Evolutionary conservation across 1,140 invertebrate species (phyloP).

Genomic region (Cyrtorhinus lividipennis): DNA sequence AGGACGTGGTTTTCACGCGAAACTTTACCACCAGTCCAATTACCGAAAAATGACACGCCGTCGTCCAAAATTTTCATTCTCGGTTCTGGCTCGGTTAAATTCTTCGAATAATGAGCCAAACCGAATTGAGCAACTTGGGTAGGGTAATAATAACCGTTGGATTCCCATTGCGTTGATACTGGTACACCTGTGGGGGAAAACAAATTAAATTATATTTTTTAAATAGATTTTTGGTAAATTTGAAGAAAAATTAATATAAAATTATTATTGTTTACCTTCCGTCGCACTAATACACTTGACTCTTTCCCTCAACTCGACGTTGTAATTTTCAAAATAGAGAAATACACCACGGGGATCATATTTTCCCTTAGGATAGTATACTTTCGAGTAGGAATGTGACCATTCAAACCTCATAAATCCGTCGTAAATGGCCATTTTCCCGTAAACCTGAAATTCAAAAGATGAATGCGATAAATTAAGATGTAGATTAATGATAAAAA

Average conservation of each 20-base stretch:
- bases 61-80: conserved; percentile 54
- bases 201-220: conserved; percentile 2
- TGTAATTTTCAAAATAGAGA: conserved; percentile 95
- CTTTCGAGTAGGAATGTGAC: conserved; percentile 86
- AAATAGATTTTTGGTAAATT: not conserved
- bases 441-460: conserved; percentile 46
- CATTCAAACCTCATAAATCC: conserved; percentile 71
- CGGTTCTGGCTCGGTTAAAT: conserved; percentile 64
- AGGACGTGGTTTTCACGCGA: not conserved
- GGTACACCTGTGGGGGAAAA: conserved; percentile 50
- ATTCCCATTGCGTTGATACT: conserved; percentile 89
- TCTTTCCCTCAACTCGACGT: conserved; percentile 85
- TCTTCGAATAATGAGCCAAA: conserved; percentile 92
- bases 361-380: conserved; percentile 71
- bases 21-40: conserved; percentile 37
- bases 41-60: conserved; percentile 44
- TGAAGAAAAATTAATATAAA: not conserved
- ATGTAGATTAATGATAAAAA: too few species aligned
- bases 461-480: too few species aligned
- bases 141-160: conserved; percentile 87
- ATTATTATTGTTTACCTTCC: conserved; percentile 40
- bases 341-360: conserved; percentile 81
- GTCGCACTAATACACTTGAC: conserved; percentile 90
- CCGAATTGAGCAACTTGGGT: conserved; percentile 98
- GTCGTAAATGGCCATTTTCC: conserved; percentile 53